Conservation (phyloP, 2,113 vertebrate genomes). For the Chionis minor region DNA sequence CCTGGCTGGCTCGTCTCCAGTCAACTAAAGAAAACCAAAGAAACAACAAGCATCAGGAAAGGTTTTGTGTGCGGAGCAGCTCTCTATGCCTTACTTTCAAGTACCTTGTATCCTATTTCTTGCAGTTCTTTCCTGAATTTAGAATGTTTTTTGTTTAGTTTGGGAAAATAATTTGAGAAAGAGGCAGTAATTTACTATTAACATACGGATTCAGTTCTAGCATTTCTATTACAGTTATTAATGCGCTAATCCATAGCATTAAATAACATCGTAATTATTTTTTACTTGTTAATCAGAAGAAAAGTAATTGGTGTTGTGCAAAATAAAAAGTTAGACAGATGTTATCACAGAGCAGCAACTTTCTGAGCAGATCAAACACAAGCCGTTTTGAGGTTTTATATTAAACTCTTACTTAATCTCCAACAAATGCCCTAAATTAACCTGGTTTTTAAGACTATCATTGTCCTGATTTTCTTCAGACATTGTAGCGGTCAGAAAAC, state of each 20-base stretch:
- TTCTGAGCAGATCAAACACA: background rate
- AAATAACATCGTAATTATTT: background rate
- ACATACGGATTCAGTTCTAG: background rate
- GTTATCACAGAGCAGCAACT: background rate
- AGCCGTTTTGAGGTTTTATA: background rate
- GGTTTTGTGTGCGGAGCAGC: background rate
- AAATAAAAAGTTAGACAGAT: background rate
- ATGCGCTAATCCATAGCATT: background rate
- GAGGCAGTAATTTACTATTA: background rate
- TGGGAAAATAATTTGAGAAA: background rate
- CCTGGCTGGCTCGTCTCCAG: background rate
- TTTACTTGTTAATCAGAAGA: background rate
- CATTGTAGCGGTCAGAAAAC: background rate
- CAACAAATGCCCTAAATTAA: background rate
- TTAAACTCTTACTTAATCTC: background rate
- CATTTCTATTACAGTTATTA: background rate
- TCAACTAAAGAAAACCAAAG: background rate
- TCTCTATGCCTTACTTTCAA: constrained; percentile 5
- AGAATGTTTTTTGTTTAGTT: background rate
- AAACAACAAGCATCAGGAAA: background rate
- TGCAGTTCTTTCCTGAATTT: constrained; percentile 48
- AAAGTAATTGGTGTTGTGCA: background rate
- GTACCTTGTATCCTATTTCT: constrained; percentile 16
- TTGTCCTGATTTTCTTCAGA: background rate
- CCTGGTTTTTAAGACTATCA: background rate